Evolutionary conservation across 2,888 invertebrate species (phyloP).

Genomic region (Nebria salina): DNA sequence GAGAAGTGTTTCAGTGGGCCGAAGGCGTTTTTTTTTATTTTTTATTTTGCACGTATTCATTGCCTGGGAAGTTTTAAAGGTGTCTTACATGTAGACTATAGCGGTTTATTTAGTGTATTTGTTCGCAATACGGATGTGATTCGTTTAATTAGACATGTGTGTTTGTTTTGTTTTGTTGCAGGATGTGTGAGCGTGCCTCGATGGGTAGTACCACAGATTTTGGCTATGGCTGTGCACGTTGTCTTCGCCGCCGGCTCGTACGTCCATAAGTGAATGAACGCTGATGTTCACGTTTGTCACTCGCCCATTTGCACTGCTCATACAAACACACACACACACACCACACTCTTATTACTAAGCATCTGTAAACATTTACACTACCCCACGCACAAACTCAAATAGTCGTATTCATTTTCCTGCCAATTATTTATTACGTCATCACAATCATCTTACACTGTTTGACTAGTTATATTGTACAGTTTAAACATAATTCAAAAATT

Average conservation of each 20-base stretch:
- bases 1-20: not conserved
- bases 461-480: too few species aligned
- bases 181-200: slow-evolving; percentile 60
- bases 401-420: not conserved
- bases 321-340: slow-evolving; percentile 24
- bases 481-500: too few species aligned
- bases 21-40: not conserved
- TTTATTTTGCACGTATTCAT: not conserved
- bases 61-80: not conserved
- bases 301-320: slow-evolving; percentile 3
- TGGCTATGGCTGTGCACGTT: slow-evolving; percentile 60
- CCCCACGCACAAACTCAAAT: not conserved
- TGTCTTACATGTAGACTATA: not conserved
- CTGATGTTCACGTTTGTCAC: slow-evolving; percentile 8
- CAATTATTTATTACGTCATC: not conserved
- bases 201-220: slow-evolving; percentile 60
- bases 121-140: slow-evolving; percentile 42
- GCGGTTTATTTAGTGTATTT: slow-evolving; percentile 11
- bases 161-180: slow-evolving; percentile 55
- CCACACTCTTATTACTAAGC: slow-evolving; percentile 12
- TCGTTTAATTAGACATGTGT: not conserved
- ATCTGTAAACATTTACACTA: slow-evolving; percentile 7
- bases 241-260: slow-evolving; percentile 57
- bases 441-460: too few species aligned
- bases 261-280: slow-evolving; percentile 54